These are phyloP conservation scores for Chironomus tentans DNA, from an alignment of 2,888 invertebrate genomes.

Conservation along the genomic window DNA sequence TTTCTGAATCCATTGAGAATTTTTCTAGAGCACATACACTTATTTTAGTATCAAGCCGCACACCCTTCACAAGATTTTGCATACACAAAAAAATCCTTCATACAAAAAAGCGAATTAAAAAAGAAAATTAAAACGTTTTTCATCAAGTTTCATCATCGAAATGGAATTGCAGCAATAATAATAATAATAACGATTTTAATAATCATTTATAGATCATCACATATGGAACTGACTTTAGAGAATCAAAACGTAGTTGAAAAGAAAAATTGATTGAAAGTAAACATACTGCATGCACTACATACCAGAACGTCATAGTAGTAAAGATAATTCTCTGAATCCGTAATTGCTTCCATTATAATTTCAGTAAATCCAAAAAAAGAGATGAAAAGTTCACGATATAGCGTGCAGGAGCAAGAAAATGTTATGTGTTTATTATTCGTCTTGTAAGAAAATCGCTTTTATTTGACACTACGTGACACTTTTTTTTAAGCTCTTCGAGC, in stretches of 20 bases:
- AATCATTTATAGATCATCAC: too few species aligned
- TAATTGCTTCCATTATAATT: conserved; percentile 7
- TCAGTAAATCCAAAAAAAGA: not conserved
- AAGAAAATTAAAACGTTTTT: not conserved
- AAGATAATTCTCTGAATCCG: conserved; percentile 14
- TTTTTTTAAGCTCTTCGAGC: not conserved
- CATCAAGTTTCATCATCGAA: not conserved
- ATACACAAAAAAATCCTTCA: too few species aligned
- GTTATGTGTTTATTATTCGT: not conserved
- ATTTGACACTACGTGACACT: conserved; percentile 19
- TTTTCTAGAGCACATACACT: too few species aligned
- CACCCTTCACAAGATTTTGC: too few species aligned
- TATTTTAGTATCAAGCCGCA: too few species aligned
- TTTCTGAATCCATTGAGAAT: too few species aligned
- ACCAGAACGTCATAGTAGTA: conserved; percentile 26
- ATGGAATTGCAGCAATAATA: not conserved
- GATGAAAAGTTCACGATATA: not conserved
- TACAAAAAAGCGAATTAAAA: not conserved
- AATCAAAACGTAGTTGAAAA: not conserved
- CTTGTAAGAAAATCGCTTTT: not conserved
- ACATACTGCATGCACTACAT: not conserved
- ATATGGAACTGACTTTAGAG: too few species aligned
- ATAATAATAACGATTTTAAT: not conserved
- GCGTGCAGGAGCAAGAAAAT: not conserved
- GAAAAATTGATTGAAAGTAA: not conserved